Evolutionary conservation across 2,888 invertebrate genomes (phyloP), one percentile per base, ranked within the genome.

Genomic region (Orgyia antiqua): DNA sequence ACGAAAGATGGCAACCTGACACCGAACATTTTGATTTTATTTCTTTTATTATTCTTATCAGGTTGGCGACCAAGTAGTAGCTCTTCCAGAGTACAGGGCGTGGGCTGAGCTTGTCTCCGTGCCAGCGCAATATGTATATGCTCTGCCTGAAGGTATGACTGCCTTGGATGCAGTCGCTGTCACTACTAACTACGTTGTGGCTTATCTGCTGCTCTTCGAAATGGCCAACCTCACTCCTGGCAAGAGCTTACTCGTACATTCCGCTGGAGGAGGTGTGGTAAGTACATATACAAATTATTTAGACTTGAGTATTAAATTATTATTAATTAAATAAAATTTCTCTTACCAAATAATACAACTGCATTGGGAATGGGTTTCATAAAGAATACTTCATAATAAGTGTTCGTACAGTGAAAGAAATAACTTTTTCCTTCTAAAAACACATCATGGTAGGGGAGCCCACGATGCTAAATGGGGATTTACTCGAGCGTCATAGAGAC

Each of bases 261-360:
- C 94, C 17, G 94, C 94, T 53, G 95, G 94, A 17, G 96, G 96
- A 38, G 95, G 94, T 39, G 94, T 96, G 88, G 95, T 93, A 80
- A 92, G 94, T 91, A 17, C 3, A 20, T 5, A 20, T 15, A 15
- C 15, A 4, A 19, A 19, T n/a, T n/a, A 20, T 20, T n/a, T 20
- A 8, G 9, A 8, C 4, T 20, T 20, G 4, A 5, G 2, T 4
- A 20, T 15, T n/a, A 20, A n/a, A n/a, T 20, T n/a, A 1, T 3
- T 20, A 20, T 3, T 20, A 18, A 20, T 20, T 19, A 19, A 20
- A 8, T 9, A n/a, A 20, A 2, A 20, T n/a, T n/a, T n/a, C n/a
- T n/a, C n/a, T n/a, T n/a, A n/a, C n/a, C n/a, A n/a, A n/a, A n/a
- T n/a, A n/a, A n/a, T n/a, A n/a, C n/a, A n/a, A n/a, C n/a, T n/a